Conservation (phyloP, 2,888 invertebrate genomes). For the Clanis bilineata region DNA sequence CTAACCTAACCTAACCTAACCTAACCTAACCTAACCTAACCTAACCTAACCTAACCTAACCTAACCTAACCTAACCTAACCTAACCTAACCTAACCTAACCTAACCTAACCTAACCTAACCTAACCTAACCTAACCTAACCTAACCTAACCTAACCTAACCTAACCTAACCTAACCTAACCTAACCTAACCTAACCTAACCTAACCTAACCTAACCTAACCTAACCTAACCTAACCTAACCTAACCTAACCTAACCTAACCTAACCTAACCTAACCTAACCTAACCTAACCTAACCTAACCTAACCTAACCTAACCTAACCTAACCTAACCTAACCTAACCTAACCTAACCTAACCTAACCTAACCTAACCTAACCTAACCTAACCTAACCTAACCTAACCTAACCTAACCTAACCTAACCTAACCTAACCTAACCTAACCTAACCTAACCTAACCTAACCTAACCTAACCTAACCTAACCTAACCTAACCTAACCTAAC, state of each 20-base stretch:
- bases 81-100: constrained; percentile 23
- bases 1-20: constrained; percentile 22
- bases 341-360: constrained; percentile 21
- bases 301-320: constrained; percentile 20
- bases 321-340: constrained; percentile 20
- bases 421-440: constrained; percentile 16
- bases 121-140: background rate
- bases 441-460: constrained; percentile 20
- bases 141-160: background rate
- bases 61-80: background rate
- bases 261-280: constrained; percentile 16
- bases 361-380: constrained; percentile 19
- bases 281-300: constrained; percentile 19
- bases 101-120: constrained; percentile 5
- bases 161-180: background rate
- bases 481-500: constrained; percentile 26
- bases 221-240: constrained; percentile 21
- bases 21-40: constrained; percentile 18
- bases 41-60: constrained; percentile 1
- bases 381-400: constrained; percentile 16
- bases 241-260: constrained; percentile 18
- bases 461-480: constrained; percentile 23
- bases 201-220: constrained; percentile 24
- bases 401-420: constrained; percentile 19
- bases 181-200: constrained; percentile 25